These are phyloP conservation scores for Scaptomyza parva DNA, from an alignment of 2,888 invertebrate species.

Conservation along the genomic window DNA sequence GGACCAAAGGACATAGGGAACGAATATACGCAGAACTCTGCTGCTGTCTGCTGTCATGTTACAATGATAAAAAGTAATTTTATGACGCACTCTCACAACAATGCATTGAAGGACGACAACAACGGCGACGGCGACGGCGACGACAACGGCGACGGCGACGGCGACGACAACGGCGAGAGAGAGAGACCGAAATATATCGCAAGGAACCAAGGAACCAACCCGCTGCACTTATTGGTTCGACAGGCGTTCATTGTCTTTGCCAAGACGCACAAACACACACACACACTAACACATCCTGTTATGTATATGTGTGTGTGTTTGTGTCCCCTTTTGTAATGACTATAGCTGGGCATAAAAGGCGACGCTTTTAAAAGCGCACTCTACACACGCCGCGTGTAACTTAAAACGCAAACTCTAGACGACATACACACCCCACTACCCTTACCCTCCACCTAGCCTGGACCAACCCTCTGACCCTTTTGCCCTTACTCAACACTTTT, in stretches of 20 bases:
- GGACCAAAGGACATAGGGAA: too few species aligned
- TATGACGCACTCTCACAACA: slow-evolving; percentile 79
- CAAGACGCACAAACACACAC: slow-evolving; percentile 42
- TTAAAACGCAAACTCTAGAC: slow-evolving; percentile 41
- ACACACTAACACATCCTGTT: slow-evolving; percentile 28
- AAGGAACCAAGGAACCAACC: slow-evolving; percentile 19
- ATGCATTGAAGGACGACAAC: slow-evolving; percentile 25
- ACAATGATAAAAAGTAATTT: slow-evolving; percentile 82
- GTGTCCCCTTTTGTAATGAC: slow-evolving; percentile 62
- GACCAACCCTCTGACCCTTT: too few species aligned
- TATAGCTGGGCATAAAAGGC: slow-evolving; percentile 63
- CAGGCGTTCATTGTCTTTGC: slow-evolving; percentile 63
- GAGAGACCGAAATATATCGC: slow-evolving; percentile 15
- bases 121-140: too few species aligned
- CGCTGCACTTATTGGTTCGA: slow-evolving; percentile 68
- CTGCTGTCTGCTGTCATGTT: slow-evolving; percentile 64
- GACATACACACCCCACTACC: not conserved
- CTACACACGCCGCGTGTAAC: slow-evolving; percentile 50
- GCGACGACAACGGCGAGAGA: too few species aligned
- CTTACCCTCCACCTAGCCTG: not conserved
- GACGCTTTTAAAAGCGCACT: slow-evolving; percentile 65
- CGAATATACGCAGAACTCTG: slow-evolving; percentile 19
- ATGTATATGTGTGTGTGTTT: slow-evolving; percentile 12
- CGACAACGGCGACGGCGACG: too few species aligned
- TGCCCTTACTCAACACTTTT: not conserved